These are phyloP conservation scores for Aleiodes leptofemur DNA, from an alignment of 2,888 invertebrate species.

Conservation along the genomic window DNA sequence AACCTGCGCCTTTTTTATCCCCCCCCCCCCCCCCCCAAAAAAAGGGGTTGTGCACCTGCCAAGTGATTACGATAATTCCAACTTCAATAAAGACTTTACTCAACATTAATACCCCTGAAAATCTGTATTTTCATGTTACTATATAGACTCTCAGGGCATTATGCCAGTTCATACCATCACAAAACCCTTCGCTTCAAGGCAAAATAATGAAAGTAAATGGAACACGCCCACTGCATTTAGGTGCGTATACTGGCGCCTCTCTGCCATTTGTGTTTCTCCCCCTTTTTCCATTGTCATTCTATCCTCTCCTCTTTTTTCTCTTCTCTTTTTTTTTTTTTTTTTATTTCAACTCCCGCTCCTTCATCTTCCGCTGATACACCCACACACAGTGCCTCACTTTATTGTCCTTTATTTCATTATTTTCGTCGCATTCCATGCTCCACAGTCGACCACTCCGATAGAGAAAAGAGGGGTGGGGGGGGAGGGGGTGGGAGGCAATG, in stretches of 20 bases:
- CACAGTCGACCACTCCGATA: not conserved
- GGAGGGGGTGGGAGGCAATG: too few relatives aligned
- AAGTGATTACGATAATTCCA: not conserved
- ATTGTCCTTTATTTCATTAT: slow-evolving; percentile 71
- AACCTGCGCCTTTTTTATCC: too few relatives aligned
- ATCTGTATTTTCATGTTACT: not conserved
- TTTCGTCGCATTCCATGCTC: slow-evolving; percentile 65
- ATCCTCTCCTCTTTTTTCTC: slow-evolving; percentile 36
- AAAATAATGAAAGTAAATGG: slow-evolving; percentile 74
- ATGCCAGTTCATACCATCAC: slow-evolving; percentile 32
- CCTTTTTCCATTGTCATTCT: slow-evolving; percentile 48
- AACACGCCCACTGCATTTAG: slow-evolving; percentile 75
- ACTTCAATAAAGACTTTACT: too few relatives aligned
- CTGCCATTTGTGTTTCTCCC: slow-evolving; percentile 48
- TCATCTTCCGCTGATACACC: slow-evolving; percentile 43
- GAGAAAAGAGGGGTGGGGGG: not conserved
- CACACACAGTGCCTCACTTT: slow-evolving; percentile 70
- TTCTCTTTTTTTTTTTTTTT: too few relatives aligned
- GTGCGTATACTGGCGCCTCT: slow-evolving; percentile 48
- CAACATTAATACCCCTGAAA: too few relatives aligned
- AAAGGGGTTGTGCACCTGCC: not conserved
- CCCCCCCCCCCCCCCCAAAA: too few relatives aligned
- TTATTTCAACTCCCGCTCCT: slow-evolving; percentile 12
- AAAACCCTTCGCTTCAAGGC: slow-evolving; percentile 40
- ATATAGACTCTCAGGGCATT: not conserved